Conservation (phyloP, 92 coral and sea anemone species). For the Siderastrea radians region DNA sequence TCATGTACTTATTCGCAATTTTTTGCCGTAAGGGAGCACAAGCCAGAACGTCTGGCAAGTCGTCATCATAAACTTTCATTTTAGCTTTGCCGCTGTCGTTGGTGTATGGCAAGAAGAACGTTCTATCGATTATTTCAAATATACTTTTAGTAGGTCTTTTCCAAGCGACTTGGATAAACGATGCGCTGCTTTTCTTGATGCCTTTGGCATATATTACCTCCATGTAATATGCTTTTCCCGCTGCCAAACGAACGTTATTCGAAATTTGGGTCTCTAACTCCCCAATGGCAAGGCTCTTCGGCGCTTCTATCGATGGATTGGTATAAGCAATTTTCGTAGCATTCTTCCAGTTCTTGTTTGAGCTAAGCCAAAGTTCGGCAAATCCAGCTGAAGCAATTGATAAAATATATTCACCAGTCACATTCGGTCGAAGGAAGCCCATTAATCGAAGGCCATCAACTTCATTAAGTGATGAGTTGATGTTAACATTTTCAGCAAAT, state of each 20-base stretch:
- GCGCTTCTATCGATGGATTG: no score
- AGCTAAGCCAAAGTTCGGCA: slow-evolving; percentile 61
- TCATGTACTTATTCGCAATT: slow-evolving; percentile 26
- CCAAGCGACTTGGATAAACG: slow-evolving; percentile 52
- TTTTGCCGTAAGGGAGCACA: slow-evolving; percentile 4
- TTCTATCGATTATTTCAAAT: slow-evolving; percentile 6
- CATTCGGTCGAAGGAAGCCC: slow-evolving; percentile 52
- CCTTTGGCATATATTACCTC: slow-evolving; percentile 26
- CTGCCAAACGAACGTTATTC: slow-evolving; percentile 5
- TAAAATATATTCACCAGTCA: slow-evolving; percentile 49
- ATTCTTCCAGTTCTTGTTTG: slow-evolving; percentile 34
- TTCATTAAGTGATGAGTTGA: slow-evolving; percentile 14
- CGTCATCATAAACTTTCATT: slow-evolving; percentile 28
- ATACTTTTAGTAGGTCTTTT: slow-evolving; percentile 13
- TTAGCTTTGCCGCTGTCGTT: slow-evolving; percentile 18
- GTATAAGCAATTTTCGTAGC: slow-evolving; percentile 18
- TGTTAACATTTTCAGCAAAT: neutral
- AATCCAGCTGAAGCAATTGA: slow-evolving; percentile 49
- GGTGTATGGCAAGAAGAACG: slow-evolving; percentile 19
- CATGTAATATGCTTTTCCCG: slow-evolving; percentile 28
- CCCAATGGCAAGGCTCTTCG: neutral
- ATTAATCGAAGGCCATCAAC: slow-evolving; percentile 37
- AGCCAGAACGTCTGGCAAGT: slow-evolving; percentile 20
- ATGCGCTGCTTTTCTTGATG: neutral
- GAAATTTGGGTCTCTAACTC: slow-evolving; percentile 47